A percentile compares a stretch with the other conserved stretches of the same genome.
Conservation (phyloP, 2,113 vertebrate genomes). For the Pollachius pollachius region DNA sequence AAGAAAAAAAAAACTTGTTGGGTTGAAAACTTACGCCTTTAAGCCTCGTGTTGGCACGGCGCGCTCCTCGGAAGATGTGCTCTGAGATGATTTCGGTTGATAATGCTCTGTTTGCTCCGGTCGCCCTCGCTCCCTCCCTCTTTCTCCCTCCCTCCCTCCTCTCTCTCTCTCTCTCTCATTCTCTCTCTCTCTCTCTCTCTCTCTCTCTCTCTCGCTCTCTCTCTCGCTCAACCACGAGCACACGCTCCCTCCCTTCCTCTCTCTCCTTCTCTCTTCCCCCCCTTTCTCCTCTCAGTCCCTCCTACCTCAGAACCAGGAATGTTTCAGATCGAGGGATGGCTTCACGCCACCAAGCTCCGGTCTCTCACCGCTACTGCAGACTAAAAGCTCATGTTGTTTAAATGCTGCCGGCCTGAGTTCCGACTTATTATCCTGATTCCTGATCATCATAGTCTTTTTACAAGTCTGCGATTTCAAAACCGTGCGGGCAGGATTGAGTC, state of each 20-base stretch:
- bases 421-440: slow-evolving; percentile 8
- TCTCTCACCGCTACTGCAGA: slow-evolving; percentile 57
- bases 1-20: slow-evolving; percentile 66
- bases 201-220: background rate
- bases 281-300: slow-evolving; percentile 57
- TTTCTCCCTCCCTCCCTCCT: slow-evolving; percentile 13
- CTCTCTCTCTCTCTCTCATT: background rate
- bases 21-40: no score
- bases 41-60: background rate
- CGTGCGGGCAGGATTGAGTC: no score
- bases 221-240: background rate
- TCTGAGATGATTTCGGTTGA: slow-evolving; percentile 84
- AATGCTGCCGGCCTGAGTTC: slow-evolving; percentile 21
- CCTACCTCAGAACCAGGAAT: slow-evolving; percentile 85
- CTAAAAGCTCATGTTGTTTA: slow-evolving; percentile 47
- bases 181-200: slow-evolving; percentile 14
- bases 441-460: no score
- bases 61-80: slow-evolving; percentile 82
- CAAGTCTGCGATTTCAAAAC: no score
- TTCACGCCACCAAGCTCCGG: slow-evolving; percentile 65
- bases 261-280: no score
- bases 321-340: slow-evolving; percentile 75
- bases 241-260: slow-evolving; percentile 18
- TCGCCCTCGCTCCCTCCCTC: slow-evolving; percentile 31
- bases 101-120: slow-evolving; percentile 73